Evolutionary conservation across 2,888 invertebrate genomes (phyloP).

Genomic region (Melanophora roralis): DNA sequence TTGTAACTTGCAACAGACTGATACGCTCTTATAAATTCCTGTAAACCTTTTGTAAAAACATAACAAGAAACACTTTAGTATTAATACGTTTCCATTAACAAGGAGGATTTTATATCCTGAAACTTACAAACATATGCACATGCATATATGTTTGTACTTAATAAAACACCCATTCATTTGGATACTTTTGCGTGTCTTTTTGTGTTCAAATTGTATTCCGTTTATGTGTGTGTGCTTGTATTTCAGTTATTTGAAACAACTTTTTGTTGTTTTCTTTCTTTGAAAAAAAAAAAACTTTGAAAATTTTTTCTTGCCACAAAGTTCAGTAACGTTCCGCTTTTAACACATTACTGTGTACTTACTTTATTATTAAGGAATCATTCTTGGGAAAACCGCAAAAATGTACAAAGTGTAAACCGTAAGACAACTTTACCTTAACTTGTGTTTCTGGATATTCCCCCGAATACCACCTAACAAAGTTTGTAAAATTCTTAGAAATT

Average conservation of each 20-base stretch:
- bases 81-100: too few species aligned
- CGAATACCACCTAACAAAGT: not conserved
- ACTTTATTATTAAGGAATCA: not conserved
- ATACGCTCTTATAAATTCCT: too few species aligned
- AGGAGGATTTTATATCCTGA: too few species aligned
- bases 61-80: too few species aligned
- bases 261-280: not conserved
- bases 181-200: too few species aligned
- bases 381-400: conserved; percentile 18
- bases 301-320: not conserved
- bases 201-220: too few species aligned
- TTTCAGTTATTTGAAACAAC: not conserved
- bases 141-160: too few species aligned
- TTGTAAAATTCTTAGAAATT: not conserved
- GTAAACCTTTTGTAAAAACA: too few species aligned
- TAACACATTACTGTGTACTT: conserved; percentile 30
- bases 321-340: not conserved
- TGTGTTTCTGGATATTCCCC: too few species aligned
- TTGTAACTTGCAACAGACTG: too few species aligned
- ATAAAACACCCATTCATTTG: too few species aligned
- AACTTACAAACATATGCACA: too few species aligned
- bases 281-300: not conserved
- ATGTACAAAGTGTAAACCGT: not conserved
- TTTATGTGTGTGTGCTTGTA: not conserved
- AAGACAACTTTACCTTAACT: not conserved